Evolutionary conservation across 2,888 invertebrate genomes (phyloP), one percentile per base, ranked within the genome.

Genomic region (Oxystoma pomonae): DNA sequence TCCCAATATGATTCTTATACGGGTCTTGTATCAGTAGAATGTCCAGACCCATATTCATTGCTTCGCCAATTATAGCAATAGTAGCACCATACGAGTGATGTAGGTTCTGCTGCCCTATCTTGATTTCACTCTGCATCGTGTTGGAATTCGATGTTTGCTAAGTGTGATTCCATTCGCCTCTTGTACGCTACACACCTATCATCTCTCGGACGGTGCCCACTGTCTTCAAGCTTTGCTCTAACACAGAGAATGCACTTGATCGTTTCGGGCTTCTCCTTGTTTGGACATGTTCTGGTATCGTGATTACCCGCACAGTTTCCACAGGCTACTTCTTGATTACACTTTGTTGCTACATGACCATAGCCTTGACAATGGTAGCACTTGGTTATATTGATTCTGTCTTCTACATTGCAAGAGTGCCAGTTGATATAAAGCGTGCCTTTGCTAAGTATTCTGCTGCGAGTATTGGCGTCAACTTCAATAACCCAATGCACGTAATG

Each of bases 381-480:
- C 35, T 35, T 35, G 3, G 35, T 35, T 7, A 35, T 35, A 12
- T 35, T 35, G 35, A 35, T 52, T 51, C 20, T 59, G 19, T 61
- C 61, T 52, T 57, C 61, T 17, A 61, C 61, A 1, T 16, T 57
- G 21, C 61, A 61, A 9, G 57, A 57, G 18, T 61, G 61, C 61
- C 61, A 61, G 16, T 21, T 17, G n/a, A 61, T 2, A 52, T 22
- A 57, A 16, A 61, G 3, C 2, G 19, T 58, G 16, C 21, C 18
- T 5, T 17, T 53, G 9, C 21, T 16, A 16, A 59, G 49, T 5
- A 59, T 16, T 1, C 1, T 1, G 18, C 20, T 57, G 19, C 61
- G 57, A 2, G 52, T 51, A 20, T 51, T n/a, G 12, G 61, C 12
- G 21, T 20, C 21, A 3, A 61, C 61, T 21, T 61, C 58, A 1